Base-by-base conservation (phyloP, 2,113 vertebrate genomes). In the Tetraodon nigroviridis region DNA sequence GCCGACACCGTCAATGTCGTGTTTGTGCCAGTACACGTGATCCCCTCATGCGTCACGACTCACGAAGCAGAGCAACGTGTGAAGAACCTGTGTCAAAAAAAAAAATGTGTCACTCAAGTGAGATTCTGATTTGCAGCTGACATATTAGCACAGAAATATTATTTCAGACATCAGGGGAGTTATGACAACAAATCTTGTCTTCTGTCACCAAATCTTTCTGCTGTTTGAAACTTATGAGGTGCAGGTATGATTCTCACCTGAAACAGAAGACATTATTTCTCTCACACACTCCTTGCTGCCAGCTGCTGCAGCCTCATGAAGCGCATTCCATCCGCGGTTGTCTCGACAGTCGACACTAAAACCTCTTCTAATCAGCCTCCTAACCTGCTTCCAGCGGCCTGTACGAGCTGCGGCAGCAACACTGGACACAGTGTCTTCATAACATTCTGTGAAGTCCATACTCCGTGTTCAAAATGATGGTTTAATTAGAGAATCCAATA, bases 371-470 rank as follows among this genome's bases (percentile, higher is more conserved):
- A 98, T 90, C 11, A 99, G 85, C 21, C 83, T 87, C 84, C 82
- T 88, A 65, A 98, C 58, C 17, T 71, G 73, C 75, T 79, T 82
- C 51, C 71, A 41, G 0, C 91, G 79, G 48, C 94, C 92, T 5
- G 89, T 75, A 1, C 93, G 91, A 58, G 92, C 93, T 2, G 93
- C 94, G 2, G 91, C 88, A 6, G 93, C 93, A 47, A 93, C 90
- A 0, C 86, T 74, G 0, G 95, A 97, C 27, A 96, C 95, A 0
- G 92, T 90, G 76, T 94, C 92, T 0, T 78, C 78, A 69, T 96
- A 96, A 17, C 93, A 93, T 84, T 96, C 95, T 0, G 87, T 91
- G 79, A 99, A 99, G 87, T 98, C 92, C 95, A 97, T 97, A 67
- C 42, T 11, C 52, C 1, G 62, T 21, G 32, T 55, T 19, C 6